Evolutionary conservation across 2,797 vertebrate genomes (phyloP), one percentile per base, ranked within the genome.

Genomic region (Scleropages formosus): DNA sequence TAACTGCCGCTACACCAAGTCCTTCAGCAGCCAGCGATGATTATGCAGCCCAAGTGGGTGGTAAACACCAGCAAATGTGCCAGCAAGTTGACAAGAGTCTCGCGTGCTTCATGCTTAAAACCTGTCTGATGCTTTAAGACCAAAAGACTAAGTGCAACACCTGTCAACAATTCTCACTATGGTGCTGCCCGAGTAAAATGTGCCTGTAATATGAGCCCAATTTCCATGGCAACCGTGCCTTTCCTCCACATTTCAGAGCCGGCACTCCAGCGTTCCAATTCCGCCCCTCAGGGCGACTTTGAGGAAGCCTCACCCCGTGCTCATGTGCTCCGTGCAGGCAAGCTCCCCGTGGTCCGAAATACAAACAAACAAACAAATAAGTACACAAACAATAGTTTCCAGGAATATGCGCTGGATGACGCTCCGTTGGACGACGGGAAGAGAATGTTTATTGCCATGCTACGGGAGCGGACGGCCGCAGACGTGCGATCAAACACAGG

Each of bases 181-280:
- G 44, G 44, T 62, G 69, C 16, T n/a, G 63, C 56, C 26, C 39
- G 59, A n/a, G 46, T n/a, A 73, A 73, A 77, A 68, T 69, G 20
- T 68, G 63, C 13, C 72, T 74, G 22, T 46, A 68, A 31, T 67
- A 68, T 61, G 59, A 74, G 46, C 44, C 44, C 58, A 51, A 78
- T 78, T 74, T 73, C 76, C 76, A 78, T 78, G 71, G 76, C 76
- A 78, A 78, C 76, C 64, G 26, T 18, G 59, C 4, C 20, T 51
- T 61, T 46, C 56, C 39, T 44, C 46, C 56, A 56, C 24, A 16
- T 78, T n/a, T 67, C 51, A 68, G 59, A 62, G 59, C 13, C 20
- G 26, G 44, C 26, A 18, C 51, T 58, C 61, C 20, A 66, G 51
- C 46, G 62, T 31, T 61, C 31, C 22, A 46, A 75, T 49, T 70